phyloP scores from a whole-genome alignment of 2,888 invertebrate genomes.

The Nebria salina region DNA sequence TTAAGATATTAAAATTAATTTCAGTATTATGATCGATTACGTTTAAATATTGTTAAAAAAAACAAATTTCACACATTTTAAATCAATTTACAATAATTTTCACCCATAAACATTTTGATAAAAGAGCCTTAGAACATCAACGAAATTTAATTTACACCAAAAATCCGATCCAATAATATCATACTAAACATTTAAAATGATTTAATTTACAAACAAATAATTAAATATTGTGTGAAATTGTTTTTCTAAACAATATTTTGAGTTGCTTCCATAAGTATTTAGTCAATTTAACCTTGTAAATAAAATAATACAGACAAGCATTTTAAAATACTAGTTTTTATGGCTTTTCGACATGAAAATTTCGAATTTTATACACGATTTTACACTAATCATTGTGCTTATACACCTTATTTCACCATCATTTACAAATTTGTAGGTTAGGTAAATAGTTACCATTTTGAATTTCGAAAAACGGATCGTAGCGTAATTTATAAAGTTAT shows the following conservation, averaged over 20 bases:
- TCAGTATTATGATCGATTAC: constrained; percentile 1
- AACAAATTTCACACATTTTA: not conserved
- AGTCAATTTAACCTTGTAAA: constrained; percentile 3
- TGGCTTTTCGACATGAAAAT: not conserved
- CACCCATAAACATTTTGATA: not conserved
- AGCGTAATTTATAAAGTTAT: not conserved
- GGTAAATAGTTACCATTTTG: constrained; percentile 17
- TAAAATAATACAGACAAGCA: constrained; percentile 16
- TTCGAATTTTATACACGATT: constrained; percentile 10
- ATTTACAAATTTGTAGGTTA: not conserved
- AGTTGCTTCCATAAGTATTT: constrained; percentile 22
- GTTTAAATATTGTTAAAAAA: not conserved
- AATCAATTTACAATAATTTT: not conserved
- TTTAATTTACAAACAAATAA: not conserved
- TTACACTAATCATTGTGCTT: not conserved
- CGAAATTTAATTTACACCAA: not conserved
- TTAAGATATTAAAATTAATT: not conserved
- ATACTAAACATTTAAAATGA: not conserved
- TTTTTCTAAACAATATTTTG: constrained; percentile 13
- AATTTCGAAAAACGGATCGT: constrained; percentile 1
- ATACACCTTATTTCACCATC: not conserved
- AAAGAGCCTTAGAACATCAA: not conserved
- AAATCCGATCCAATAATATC: not conserved
- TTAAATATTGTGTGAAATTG: not conserved
- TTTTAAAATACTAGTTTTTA: not conserved